phyloP scores from a whole-genome alignment of 2,113 vertebrate species.

The Aramus guarauna region DNA sequence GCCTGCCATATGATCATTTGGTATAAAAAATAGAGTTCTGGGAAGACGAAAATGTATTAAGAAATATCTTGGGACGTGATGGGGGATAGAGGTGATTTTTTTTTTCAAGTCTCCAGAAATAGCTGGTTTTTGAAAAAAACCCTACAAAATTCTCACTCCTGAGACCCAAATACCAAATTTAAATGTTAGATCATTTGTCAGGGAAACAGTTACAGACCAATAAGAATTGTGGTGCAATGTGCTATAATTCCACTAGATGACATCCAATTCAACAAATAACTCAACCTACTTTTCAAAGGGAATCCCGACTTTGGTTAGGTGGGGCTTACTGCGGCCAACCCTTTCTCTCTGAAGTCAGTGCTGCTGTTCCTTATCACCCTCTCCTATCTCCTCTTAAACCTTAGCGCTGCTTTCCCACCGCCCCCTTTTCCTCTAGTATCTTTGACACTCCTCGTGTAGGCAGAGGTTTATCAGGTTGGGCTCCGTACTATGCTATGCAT shows the following conservation, averaged over 20 bases:
- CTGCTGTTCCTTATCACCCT: background rate
- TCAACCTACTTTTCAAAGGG: fast-evolving
- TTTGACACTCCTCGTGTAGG: fast-evolving
- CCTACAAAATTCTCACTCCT: background rate
- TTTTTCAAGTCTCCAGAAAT: background rate
- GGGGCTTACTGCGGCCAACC: fast-evolving
- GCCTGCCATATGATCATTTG: background rate
- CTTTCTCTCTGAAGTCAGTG: background rate
- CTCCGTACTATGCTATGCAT: background rate
- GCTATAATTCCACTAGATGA: background rate
- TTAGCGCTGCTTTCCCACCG: background rate
- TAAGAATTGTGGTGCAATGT: background rate
- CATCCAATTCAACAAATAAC: background rate
- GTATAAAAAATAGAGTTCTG: background rate
- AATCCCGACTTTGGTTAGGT: background rate
- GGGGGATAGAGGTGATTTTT: fast-evolving
- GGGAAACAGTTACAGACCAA: background rate
- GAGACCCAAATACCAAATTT: background rate
- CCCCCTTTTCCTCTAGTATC: background rate
- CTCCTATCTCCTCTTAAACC: background rate
- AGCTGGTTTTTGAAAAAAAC: background rate
- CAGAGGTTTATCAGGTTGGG: background rate
- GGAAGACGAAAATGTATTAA: background rate
- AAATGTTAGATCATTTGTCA: background rate
- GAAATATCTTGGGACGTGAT: background rate